Conservation (phyloP, 1,140 invertebrate genomes). For the Arctopsyche grandis region DNA sequence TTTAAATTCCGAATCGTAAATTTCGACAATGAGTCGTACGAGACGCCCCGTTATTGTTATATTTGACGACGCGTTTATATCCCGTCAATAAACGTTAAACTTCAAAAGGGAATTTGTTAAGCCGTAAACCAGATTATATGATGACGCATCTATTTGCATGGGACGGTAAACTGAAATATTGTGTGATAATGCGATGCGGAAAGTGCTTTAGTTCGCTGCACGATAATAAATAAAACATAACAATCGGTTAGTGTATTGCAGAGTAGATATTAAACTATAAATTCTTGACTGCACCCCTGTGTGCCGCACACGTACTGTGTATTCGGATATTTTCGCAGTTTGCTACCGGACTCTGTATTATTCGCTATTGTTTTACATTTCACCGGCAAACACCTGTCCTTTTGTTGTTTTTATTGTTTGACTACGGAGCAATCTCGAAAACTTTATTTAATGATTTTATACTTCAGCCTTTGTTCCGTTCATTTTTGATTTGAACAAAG, state of each 20-base stretch:
- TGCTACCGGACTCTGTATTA: neutral
- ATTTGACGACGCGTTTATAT: slow-evolving; percentile 42
- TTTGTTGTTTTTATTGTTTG: neutral
- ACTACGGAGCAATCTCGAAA: neutral
- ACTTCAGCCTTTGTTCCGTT: neutral
- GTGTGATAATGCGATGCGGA: slow-evolving; percentile 53
- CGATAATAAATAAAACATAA: slow-evolving; percentile 54
- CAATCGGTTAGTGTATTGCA: slow-evolving; percentile 53
- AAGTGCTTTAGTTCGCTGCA: slow-evolving; percentile 49
- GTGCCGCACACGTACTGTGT: neutral
- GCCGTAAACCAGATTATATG: slow-evolving; percentile 53
- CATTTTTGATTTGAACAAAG: neutral
- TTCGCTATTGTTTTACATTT: slow-evolving; percentile 28
- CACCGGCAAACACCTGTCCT: neutral
- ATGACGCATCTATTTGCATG: slow-evolving; percentile 54
- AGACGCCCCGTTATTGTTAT: neutral
- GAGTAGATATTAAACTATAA: slow-evolving; percentile 48
- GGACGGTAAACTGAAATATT: slow-evolving; percentile 51
- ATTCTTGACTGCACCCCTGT: slow-evolving; percentile 34
- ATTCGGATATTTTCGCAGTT: slow-evolving; percentile 39
- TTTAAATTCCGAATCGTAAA: slow-evolving; percentile 7
- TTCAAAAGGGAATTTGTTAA: slow-evolving; percentile 39
- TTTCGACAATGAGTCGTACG: neutral
- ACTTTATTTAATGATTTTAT: neutral
- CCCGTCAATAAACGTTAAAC: slow-evolving; percentile 41